A percentile compares a stretch with the other conserved stretches of the same genome.
These are phyloP conservation scores for Theristus sp. DNA, from an alignment of 2,888 invertebrate genomes.

Conservation along the genomic window DNA sequence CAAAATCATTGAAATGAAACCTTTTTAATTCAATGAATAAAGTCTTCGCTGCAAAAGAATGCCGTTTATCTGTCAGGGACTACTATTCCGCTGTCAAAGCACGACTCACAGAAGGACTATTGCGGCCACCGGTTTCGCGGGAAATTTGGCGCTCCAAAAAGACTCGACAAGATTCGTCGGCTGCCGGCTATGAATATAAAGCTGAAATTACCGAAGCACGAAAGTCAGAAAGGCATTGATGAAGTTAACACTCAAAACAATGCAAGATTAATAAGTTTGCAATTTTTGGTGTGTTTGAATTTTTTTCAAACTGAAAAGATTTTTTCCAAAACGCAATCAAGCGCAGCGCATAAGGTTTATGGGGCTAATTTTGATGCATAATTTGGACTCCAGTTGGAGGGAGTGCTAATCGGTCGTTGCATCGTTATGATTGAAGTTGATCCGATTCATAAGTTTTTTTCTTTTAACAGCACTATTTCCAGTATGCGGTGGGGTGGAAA, in stretches of 20 bases:
- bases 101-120: conserved; percentile 52
- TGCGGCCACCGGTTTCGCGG: conserved; percentile 32
- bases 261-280: too few relatives aligned
- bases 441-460: neutral
- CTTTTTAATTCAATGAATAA: neutral
- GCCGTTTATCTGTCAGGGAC: conserved; percentile 25
- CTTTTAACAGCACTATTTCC: too few relatives aligned
- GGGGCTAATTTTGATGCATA: neutral
- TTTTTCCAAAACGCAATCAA: too few relatives aligned
- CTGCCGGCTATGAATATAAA: conserved; percentile 39
- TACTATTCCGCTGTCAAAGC: conserved; percentile 41
- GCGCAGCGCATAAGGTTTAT: too few relatives aligned
- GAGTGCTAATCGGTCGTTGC: too few relatives aligned
- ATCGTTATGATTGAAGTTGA: neutral
- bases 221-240: conserved; percentile 1
- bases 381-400: too few relatives aligned
- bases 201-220: neutral
- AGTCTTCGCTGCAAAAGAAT: too few relatives aligned
- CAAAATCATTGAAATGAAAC: neutral
- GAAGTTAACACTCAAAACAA: neutral
- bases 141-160: conserved; percentile 32
- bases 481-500: conserved; percentile 35
- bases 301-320: neutral
- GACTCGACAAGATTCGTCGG: conserved; percentile 47
- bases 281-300: neutral